Evolutionary conservation across 2,888 invertebrate genomes (phyloP).

Genomic region (Drosophila paranaensis): DNA sequence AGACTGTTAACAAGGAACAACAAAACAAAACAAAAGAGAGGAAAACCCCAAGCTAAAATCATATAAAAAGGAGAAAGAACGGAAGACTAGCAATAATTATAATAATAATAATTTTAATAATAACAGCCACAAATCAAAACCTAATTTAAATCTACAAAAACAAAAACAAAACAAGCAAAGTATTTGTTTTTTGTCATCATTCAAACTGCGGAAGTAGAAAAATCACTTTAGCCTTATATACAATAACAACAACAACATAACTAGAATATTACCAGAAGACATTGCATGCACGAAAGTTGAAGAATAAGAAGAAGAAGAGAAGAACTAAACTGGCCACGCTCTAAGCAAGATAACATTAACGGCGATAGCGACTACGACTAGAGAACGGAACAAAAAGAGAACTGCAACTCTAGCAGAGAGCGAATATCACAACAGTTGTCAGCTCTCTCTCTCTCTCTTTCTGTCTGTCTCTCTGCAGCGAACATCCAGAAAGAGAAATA

Average conservation of each 20-base stretch:
- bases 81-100: constrained; percentile 69
- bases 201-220: constrained; percentile 35
- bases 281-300: constrained; percentile 9
- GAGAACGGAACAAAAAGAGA: constrained; percentile 7
- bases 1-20: constrained; percentile 71
- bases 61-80: constrained; percentile 66
- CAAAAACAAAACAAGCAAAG: constrained; percentile 29
- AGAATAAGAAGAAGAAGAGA: constrained; percentile 2
- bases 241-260: constrained; percentile 38
- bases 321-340: constrained; percentile 6
- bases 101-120: constrained; percentile 19
- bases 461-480: not conserved
- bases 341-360: constrained; percentile 16
- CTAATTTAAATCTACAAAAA: constrained; percentile 31
- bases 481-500: not conserved
- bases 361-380: not conserved
- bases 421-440: constrained; percentile 9
- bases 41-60: constrained; percentile 43
- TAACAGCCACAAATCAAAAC: constrained; percentile 47
- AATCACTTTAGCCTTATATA: constrained; percentile 75
- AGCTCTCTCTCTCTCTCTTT: constrained; percentile 3
- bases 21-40: constrained; percentile 28
- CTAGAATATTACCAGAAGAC: constrained; percentile 46
- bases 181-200: constrained; percentile 56
- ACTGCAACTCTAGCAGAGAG: not conserved